Percentiles rank a stretch among this genome's conserved stretches.
Evolutionary conservation across 2,888 invertebrate species (phyloP).

Genomic region (Lycophotia porphyrea): DNA sequence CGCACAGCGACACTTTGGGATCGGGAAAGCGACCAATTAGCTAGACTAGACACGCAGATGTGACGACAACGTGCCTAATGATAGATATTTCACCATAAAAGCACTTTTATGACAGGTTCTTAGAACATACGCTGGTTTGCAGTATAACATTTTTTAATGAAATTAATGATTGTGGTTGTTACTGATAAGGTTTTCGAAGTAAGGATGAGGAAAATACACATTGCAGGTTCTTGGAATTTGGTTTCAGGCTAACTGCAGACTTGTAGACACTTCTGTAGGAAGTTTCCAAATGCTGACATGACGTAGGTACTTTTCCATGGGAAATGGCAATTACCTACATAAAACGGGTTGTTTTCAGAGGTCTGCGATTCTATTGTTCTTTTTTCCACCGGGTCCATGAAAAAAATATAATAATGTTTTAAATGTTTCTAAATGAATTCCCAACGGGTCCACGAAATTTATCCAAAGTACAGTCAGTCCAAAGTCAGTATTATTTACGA

Average conservation of each 20-base stretch:
- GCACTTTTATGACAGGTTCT: constrained; percentile 10
- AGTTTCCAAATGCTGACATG: neutral
- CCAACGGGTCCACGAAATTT: no score
- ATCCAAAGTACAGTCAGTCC: no score
- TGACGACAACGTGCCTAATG: neutral
- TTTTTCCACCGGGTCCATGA: no score
- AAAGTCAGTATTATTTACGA: no score
- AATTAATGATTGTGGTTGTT: neutral
- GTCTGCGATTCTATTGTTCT: no score
- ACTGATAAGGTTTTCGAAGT: constrained; percentile 9
- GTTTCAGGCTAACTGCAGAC: neutral
- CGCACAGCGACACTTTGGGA: constrained; percentile 41
- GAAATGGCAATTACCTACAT: neutral
- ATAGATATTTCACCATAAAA: constrained; percentile 28
- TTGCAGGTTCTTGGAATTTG: constrained; percentile 10
- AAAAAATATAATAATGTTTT: no score
- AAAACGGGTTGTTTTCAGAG: no score
- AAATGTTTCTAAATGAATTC: no score
- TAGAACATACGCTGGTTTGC: constrained; percentile 2
- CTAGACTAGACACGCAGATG: constrained; percentile 12
- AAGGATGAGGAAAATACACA: constrained; percentile 30
- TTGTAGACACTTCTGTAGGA: neutral
- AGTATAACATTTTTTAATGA: constrained; percentile 12
- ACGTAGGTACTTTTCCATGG: neutral
- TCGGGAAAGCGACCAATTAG: constrained; percentile 12